Percentiles rank a stretch among this genome's conserved stretches.
Conservation (phyloP, 2,113 vertebrate species). For the Polypterus bichir region DNA sequence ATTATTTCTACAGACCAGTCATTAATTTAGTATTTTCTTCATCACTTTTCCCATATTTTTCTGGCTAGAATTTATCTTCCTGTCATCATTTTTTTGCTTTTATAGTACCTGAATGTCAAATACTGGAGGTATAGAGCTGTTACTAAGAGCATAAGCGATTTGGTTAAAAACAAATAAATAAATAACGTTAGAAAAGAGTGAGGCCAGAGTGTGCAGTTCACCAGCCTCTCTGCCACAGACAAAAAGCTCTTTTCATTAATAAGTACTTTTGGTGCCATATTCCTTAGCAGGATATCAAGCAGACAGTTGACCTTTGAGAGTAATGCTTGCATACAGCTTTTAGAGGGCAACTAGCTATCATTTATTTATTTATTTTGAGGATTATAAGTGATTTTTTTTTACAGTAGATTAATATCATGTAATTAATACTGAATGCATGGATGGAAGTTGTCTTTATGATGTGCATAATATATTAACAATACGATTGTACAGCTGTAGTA, state of each 20-base stretch:
- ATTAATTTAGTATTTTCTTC: not conserved
- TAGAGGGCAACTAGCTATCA: no score
- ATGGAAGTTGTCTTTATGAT: no score
- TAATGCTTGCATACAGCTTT: constrained; percentile 21
- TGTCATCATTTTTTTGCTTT: constrained; percentile 29
- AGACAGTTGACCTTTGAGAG: constrained; percentile 20
- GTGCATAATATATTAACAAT: no score
- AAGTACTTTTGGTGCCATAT: constrained; percentile 26
- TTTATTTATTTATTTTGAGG: no score
- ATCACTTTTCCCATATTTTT: constrained; percentile 23
- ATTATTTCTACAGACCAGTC: not conserved
- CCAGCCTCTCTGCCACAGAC: no score
- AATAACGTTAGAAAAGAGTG: constrained; percentile 14
- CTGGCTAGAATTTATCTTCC: constrained; percentile 33
- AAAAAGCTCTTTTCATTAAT: constrained; percentile 25
- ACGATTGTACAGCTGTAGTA: no score
- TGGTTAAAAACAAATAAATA: constrained; percentile 24
- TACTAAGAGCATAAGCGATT: constrained; percentile 19
- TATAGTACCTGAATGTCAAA: constrained; percentile 22
- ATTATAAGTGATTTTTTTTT: no score
- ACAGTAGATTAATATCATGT: no score
- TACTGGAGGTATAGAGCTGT: constrained; percentile 22
- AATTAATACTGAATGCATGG: no score
- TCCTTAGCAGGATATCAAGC: constrained; percentile 18
- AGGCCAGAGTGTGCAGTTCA: constrained; percentile 13